phyloP scores from a whole-genome alignment of 1,140 invertebrate genomes.

The Bombus huntii region DNA sequence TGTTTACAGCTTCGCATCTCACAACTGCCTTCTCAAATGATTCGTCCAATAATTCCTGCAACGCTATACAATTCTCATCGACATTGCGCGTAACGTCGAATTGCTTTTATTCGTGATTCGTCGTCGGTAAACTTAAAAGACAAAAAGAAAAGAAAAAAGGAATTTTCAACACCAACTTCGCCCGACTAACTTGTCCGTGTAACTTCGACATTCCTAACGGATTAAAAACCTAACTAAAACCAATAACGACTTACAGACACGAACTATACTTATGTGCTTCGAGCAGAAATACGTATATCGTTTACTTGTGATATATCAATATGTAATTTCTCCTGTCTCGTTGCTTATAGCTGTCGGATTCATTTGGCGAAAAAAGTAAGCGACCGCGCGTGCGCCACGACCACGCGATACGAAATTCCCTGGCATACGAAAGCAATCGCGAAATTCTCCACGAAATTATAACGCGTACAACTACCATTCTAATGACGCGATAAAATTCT shows the following conservation, averaged over 20 bases:
- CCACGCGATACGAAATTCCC: background rate
- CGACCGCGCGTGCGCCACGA: background rate
- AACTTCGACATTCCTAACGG: too few species aligned
- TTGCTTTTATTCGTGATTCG: background rate
- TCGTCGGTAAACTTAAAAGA: background rate
- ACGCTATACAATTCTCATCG: too few species aligned
- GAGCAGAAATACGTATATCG: too few species aligned
- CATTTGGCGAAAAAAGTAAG: background rate
- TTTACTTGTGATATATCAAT: background rate
- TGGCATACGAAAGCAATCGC: background rate
- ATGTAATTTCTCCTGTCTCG: too few species aligned
- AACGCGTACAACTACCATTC: background rate
- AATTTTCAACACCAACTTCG: background rate
- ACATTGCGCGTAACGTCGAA: background rate
- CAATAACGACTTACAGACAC: too few species aligned
- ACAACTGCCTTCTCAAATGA: background rate
- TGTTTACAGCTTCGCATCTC: background rate
- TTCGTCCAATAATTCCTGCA: background rate
- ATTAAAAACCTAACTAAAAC: too few species aligned
- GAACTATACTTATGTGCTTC: too few species aligned
- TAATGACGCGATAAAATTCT: background rate
- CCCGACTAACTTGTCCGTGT: too few species aligned
- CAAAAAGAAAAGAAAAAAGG: background rate
- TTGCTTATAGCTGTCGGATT: too few species aligned
- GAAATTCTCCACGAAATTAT: background rate